A percentile compares a stretch with the other conserved stretches of the same genome.
phyloP scores from a whole-genome alignment of 2,113 vertebrate genomes.

The Brienomyrus longianalis region DNA sequence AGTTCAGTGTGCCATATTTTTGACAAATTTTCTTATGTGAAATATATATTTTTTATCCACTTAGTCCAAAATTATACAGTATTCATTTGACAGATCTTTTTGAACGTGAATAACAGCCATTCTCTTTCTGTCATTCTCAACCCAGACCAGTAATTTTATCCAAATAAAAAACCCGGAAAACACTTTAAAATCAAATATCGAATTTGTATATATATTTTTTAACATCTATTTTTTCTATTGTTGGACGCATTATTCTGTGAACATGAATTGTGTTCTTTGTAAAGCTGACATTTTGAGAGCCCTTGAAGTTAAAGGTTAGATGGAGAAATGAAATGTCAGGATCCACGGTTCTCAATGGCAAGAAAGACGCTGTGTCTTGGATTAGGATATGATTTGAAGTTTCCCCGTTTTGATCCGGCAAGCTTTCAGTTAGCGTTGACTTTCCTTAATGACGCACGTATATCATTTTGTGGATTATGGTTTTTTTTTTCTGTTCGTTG shows the following conservation, averaged over 20 bases:
- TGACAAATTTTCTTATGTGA: slow-evolving; percentile 24
- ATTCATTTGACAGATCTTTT: slow-evolving; percentile 16
- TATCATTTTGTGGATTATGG: background rate
- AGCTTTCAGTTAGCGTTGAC: background rate
- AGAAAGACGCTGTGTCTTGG: background rate
- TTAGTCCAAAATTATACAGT: slow-evolving; percentile 22
- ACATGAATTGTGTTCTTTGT: slow-evolving; percentile 23
- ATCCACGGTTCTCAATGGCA: background rate
- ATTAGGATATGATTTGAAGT: slow-evolving; percentile 5
- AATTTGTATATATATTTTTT: slow-evolving; percentile 15
- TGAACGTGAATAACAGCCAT: slow-evolving; percentile 10
- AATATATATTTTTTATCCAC: slow-evolving; percentile 18
- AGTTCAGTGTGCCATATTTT: slow-evolving; percentile 37
- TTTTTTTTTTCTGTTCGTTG: background rate
- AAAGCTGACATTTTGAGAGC: slow-evolving; percentile 24
- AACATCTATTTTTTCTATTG: slow-evolving; percentile 16
- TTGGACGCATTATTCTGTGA: slow-evolving; percentile 23
- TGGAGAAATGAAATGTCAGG: slow-evolving; percentile 47
- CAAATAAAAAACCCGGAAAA: background rate
- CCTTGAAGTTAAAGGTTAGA: slow-evolving; percentile 23
- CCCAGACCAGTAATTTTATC: slow-evolving; percentile 4
- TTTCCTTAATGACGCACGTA: background rate
- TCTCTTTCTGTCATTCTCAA: slow-evolving; percentile 17
- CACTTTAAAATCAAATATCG: slow-evolving; percentile 9
- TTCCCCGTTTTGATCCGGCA: background rate